Conservation (phyloP, 1,140 invertebrate species). For the Drosophila nannoptera region DNA sequence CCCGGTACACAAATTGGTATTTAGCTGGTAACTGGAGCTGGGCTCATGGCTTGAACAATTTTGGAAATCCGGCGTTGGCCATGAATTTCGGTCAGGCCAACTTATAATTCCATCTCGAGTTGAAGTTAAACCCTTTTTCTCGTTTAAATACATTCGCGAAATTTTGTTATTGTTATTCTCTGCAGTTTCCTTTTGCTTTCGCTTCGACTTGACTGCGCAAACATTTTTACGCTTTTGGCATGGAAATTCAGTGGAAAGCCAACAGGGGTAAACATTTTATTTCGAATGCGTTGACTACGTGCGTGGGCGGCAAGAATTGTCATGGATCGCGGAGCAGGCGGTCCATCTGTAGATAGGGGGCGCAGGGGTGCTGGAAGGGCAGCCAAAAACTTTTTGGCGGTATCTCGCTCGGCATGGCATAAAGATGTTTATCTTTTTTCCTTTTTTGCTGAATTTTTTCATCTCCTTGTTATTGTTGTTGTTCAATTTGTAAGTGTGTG, state of each 20-base stretch:
- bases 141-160: slow-evolving; percentile 34
- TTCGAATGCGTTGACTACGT: slow-evolving; percentile 24
- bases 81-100: slow-evolving; percentile 13
- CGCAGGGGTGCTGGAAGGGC: neutral
- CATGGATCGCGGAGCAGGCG: too few species aligned
- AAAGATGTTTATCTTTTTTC: slow-evolving; percentile 13
- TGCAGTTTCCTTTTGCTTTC: slow-evolving; percentile 26
- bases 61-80: slow-evolving; percentile 38
- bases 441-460: neutral
- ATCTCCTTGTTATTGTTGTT: slow-evolving; percentile 2
- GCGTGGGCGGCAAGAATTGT: neutral
- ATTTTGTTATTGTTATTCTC: slow-evolving; percentile 50
- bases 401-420: slow-evolving; percentile 24
- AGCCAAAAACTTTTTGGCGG: slow-evolving; percentile 12
- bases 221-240: slow-evolving; percentile 58
- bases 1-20: slow-evolving; percentile 46
- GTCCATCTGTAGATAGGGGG: too few species aligned
- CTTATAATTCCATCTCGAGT: slow-evolving; percentile 44
- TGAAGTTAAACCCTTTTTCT: slow-evolving; percentile 6
- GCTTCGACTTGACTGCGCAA: slow-evolving; percentile 54
- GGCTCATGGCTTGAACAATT: slow-evolving; percentile 42
- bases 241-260: slow-evolving; percentile 34
- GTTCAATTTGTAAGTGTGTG: slow-evolving; percentile 14
- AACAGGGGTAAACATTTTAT: slow-evolving; percentile 26
- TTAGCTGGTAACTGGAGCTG: slow-evolving; percentile 53